Base-by-base conservation (phyloP, 2,113 vertebrate genomes). In the Aphelocoma coerulescens region DNA sequence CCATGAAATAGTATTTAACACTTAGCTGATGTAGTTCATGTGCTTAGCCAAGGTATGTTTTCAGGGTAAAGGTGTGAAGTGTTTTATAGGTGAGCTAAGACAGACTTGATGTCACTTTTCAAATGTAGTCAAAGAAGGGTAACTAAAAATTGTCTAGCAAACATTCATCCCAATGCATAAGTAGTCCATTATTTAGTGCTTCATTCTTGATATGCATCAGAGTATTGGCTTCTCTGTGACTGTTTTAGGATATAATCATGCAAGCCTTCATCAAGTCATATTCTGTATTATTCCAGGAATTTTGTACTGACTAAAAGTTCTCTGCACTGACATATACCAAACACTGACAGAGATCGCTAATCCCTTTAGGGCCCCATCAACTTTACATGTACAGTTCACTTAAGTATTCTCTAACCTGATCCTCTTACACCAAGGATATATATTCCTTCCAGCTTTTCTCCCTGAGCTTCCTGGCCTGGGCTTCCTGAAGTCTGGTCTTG, bases 241-340 rank as follows among this genome's bases (percentile, higher is more conserved):
- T 55, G 11, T 41, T 85, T 73, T 51, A 33, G 32, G 24, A 55
- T 24, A 19, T 16, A 28, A 43, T 24, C 7, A 46, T 73, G 4
- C 2, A 2, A 55, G 26, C 27, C 23, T 61, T 69, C 1, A 0
- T 81, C 20, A 41, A 59, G 51, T 43, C 3, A 4, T 27, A 7
- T 24, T 73, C 35, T 63, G 8, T 10, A 11, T 68, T 90, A 48
- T 58, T 80, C 10, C 54, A 37, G 15, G 30, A 41, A 11, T 74
- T 78, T 33, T 57, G 8, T 65, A 10, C 16, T 49, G 21, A 55
- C 7, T 46, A 2, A 11, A 65, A 37, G 19, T 10, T 83, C 28
- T 9, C 11, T 62, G 13, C 30, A 11, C 0, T 61, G 33, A 32
- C 10, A 18, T 27, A 27, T 3, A 37, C 54, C 44, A 59, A 51